Conservation (phyloP, 1,140 invertebrate species). For the Drosophila punjabiensis region DNA sequence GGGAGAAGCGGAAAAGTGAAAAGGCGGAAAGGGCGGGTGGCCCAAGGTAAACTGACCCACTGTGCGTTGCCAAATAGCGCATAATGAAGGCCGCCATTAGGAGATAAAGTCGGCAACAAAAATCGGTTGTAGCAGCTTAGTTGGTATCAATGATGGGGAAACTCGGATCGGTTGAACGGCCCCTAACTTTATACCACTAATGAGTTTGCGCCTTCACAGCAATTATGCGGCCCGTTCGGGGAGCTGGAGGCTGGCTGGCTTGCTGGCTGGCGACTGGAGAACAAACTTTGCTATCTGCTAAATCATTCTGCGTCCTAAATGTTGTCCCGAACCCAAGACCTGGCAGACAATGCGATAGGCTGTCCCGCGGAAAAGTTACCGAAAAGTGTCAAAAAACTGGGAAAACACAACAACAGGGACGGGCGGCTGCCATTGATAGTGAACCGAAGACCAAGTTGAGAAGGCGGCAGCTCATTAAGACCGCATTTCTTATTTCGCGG, state of each 20-base stretch:
- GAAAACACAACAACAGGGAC: conserved; percentile 37
- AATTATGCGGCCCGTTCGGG: conserved; percentile 62
- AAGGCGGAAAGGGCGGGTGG: not conserved
- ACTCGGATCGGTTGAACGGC: conserved; percentile 32
- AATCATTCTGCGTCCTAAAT: conserved; percentile 60
- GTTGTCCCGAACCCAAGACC: conserved; percentile 35
- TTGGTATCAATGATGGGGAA: conserved; percentile 46
- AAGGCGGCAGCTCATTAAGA: conserved; percentile 57
- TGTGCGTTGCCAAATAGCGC: conserved; percentile 57
- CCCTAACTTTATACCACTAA: conserved; percentile 70
- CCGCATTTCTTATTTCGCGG: conserved; percentile 37
- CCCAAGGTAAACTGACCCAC: conserved; percentile 44
- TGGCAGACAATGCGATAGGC: conserved; percentile 33
- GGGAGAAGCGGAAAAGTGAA: not conserved
- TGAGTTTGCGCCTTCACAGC: conserved; percentile 72
- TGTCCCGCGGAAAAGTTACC: conserved; percentile 49
- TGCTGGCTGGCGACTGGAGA: conserved; percentile 8
- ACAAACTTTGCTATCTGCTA: conserved; percentile 71
- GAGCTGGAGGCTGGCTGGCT: conserved; percentile 9
- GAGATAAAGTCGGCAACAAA: conserved; percentile 73
- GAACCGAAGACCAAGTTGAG: conserved; percentile 46
- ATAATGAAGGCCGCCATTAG: conserved; percentile 79
- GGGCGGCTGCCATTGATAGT: conserved; percentile 56
- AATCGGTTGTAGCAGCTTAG: conserved; percentile 66
- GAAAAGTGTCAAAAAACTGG: conserved; percentile 74